Percentiles rank a stretch among this genome's conserved stretches.
Evolutionary conservation across 1,140 invertebrate genomes (phyloP).

Genomic region (Caenorhabditis brenneri): DNA sequence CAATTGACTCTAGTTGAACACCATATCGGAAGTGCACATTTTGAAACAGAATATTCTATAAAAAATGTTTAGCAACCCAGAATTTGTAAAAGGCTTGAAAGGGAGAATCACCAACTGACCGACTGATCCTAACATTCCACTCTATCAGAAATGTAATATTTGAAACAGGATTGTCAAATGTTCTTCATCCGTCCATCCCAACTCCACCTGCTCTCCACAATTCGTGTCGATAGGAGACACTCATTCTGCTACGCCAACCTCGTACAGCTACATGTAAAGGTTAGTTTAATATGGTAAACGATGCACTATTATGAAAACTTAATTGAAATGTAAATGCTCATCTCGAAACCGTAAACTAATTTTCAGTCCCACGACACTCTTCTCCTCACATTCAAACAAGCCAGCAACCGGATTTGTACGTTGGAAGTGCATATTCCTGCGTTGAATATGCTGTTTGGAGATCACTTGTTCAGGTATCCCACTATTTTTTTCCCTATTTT

Average conservation of each 20-base stretch:
- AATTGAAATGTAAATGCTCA: too few species aligned
- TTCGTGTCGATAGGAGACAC: slow-evolving; percentile 34
- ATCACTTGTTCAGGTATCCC: slow-evolving; percentile 45
- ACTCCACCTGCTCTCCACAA: slow-evolving; percentile 23
- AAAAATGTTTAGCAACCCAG: too few species aligned
- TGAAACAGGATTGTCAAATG: slow-evolving; percentile 50
- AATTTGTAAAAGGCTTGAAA: too few species aligned
- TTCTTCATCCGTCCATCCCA: slow-evolving; percentile 47
- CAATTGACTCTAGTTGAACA: too few species aligned
- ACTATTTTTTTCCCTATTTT: background rate
- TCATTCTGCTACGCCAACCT: slow-evolving; percentile 41
- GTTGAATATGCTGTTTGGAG: slow-evolving; percentile 47
- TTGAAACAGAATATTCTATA: too few species aligned
- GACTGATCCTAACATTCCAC: background rate
- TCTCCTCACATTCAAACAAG: slow-evolving; percentile 38
- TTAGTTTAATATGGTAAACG: too few species aligned
- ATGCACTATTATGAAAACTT: too few species aligned
- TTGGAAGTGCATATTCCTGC: slow-evolving; percentile 48
- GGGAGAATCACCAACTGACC: too few species aligned
- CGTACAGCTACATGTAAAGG: slow-evolving; percentile 37
- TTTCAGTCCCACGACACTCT: slow-evolving; percentile 45
- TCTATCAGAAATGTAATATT: background rate
- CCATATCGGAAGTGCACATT: too few species aligned
- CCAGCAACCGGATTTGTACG: slow-evolving; percentile 47
- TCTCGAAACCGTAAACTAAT: too few species aligned